Evolutionary conservation across 2,113 vertebrate species (phyloP).

Genomic region (Urocitellus parryii): DNA sequence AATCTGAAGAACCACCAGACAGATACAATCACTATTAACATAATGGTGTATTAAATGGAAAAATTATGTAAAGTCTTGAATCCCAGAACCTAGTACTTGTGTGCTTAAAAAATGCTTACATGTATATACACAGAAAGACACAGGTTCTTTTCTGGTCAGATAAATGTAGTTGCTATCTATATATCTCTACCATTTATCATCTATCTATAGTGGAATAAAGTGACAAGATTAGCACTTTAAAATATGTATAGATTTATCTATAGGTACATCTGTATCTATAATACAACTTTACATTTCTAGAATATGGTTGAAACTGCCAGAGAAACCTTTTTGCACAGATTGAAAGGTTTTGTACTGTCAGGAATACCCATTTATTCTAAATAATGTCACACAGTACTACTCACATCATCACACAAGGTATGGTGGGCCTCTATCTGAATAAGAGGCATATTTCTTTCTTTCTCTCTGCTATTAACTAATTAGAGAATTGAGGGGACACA

Average conservation of each 20-base stretch:
- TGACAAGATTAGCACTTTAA: slow-evolving; percentile 43
- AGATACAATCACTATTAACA: slow-evolving; percentile 26
- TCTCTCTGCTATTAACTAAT: slow-evolving; percentile 15
- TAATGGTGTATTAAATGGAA: neutral
- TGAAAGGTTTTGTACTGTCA: neutral
- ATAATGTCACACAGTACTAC: neutral
- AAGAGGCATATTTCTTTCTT: neutral
- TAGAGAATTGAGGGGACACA: slow-evolving; percentile 17
- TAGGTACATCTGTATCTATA: neutral
- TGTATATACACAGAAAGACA: neutral
- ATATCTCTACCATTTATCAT: neutral
- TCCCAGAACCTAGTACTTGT: neutral
- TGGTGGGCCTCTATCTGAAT: neutral
- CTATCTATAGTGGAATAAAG: neutral
- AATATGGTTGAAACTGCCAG: neutral
- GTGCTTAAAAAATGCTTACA: neutral
- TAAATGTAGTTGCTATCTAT: neutral
- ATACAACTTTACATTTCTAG: neutral
- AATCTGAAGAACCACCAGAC: neutral
- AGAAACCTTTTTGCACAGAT: neutral
- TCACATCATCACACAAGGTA: neutral
- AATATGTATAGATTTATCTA: slow-evolving; percentile 12
- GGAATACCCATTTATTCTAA: neutral
- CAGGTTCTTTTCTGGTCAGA: neutral
- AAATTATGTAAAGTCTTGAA: neutral